Evolutionary conservation across 2,888 invertebrate species (phyloP), one percentile per base, ranked within the genome.

Genomic region (Deilephila elpenor): DNA sequence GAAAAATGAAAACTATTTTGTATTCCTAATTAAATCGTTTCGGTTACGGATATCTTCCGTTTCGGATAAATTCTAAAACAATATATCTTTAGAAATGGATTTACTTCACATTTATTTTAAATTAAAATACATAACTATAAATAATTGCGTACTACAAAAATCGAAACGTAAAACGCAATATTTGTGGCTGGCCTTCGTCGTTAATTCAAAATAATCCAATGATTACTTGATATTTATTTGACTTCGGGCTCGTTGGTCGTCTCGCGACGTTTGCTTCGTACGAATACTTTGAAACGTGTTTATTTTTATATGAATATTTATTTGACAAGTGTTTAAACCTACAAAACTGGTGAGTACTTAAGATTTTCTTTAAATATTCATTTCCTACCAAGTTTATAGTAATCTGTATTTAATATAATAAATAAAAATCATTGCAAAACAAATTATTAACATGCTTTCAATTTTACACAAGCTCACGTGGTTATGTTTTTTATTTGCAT

Each of bases 241-340:
- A 67, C 67, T 51, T 67, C 51, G 51, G 67, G 51, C 67, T 67
- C 25, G 67, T 67, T 51, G 67, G 44, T 51, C 25, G 67, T 17
- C 25, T 67, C 51, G 67, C 67, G 67, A 67, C 67, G 67, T 67
- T 67, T 25, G 67, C 67, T 67, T 44, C 67, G 67, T 25, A n/a
- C 20, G 44, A 67, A 51, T 67, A 67, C 25, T 44, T 67, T 67
- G 51, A 44, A 67, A 25, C 44, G 67, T 67, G 67, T 67, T 67
- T 67, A 44, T 51, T 67, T 67, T 56, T 51, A 51, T 51, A n/a
- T 51, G 67, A 67, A 25, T 67, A 25, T 51, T 14, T 51, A 44
- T 25, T 51, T 25, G 11, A 51, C 14, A 25, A 20, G 44, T 51
- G 44, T 37, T 51, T 5, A 67, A 51, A 25, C 14, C 67, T 25